phyloP scores from a whole-genome alignment of 2,888 invertebrate species.

The Tipula helvola region DNA sequence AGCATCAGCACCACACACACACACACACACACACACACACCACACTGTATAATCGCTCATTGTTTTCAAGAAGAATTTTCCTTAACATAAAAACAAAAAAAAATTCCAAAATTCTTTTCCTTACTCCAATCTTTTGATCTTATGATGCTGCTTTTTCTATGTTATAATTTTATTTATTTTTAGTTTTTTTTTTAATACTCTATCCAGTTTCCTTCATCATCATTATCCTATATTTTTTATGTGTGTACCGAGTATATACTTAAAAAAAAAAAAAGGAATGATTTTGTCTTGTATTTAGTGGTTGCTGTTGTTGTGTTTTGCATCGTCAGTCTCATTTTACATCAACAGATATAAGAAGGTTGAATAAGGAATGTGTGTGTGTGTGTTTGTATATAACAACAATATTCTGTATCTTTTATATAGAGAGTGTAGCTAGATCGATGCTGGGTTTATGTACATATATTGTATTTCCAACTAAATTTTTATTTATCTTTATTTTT shows the following conservation, averaged over 20 bases:
- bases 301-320: neutral
- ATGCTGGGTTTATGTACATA: neutral
- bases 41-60: neutral
- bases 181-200: neutral
- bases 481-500: neutral
- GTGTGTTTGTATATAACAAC: neutral
- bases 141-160: neutral
- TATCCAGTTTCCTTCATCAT: neutral
- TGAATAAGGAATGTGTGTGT: neutral
- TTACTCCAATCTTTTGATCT: neutral
- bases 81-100: neutral
- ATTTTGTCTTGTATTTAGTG: neutral
- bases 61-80: neutral
- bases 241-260: neutral
- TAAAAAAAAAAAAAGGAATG: neutral
- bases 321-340: neutral
- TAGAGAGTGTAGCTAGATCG: neutral
- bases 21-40: neutral
- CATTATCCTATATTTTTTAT: neutral
- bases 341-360: neutral
- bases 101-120: neutral
- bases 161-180: neutral
- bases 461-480: neutral
- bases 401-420: neutral
- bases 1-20: neutral